Conservation (phyloP, 2,888 invertebrate genomes). For the Amblyjoppa proteus region DNA sequence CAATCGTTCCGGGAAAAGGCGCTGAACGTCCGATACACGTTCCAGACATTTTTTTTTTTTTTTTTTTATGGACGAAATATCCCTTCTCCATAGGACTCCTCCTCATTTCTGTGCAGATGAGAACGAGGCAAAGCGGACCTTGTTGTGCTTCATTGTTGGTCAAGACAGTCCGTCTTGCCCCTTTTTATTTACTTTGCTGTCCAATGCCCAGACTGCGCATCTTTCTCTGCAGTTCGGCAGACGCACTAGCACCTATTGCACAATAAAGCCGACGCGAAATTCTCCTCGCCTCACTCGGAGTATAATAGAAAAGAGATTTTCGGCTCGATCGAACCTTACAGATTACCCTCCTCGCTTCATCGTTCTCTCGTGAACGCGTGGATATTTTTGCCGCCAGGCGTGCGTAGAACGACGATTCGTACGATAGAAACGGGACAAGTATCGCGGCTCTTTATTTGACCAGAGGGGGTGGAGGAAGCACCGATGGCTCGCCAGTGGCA, state of each 20-base stretch:
- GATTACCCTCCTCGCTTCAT: slow-evolving; percentile 64
- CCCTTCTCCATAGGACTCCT: background rate
- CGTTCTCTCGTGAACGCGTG: slow-evolving; percentile 13
- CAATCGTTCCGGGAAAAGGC: background rate
- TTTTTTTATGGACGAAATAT: background rate
- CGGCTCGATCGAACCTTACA: slow-evolving; percentile 67
- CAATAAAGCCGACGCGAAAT: background rate
- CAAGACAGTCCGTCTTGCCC: no score
- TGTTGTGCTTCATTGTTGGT: no score
- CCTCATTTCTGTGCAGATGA: no score
- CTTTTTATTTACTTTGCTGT: background rate
- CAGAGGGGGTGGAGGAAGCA: slow-evolving; percentile 50
- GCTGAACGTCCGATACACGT: background rate
- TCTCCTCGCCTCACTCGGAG: slow-evolving; percentile 6
- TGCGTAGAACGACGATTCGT: background rate
- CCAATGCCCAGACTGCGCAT: background rate
- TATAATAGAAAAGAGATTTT: slow-evolving; percentile 64
- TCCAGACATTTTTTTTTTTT: background rate
- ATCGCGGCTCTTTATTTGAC: slow-evolving; percentile 58
- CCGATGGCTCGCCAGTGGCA: slow-evolving; percentile 66
- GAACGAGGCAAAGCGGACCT: no score
- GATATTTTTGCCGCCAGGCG: slow-evolving; percentile 10
- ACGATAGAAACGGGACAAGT: slow-evolving; percentile 52
- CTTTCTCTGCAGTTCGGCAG: background rate
- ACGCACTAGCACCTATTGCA: background rate